phyloP scores from a whole-genome alignment of 2,888 invertebrate genomes.

The Caenorhabditis plicata region DNA sequence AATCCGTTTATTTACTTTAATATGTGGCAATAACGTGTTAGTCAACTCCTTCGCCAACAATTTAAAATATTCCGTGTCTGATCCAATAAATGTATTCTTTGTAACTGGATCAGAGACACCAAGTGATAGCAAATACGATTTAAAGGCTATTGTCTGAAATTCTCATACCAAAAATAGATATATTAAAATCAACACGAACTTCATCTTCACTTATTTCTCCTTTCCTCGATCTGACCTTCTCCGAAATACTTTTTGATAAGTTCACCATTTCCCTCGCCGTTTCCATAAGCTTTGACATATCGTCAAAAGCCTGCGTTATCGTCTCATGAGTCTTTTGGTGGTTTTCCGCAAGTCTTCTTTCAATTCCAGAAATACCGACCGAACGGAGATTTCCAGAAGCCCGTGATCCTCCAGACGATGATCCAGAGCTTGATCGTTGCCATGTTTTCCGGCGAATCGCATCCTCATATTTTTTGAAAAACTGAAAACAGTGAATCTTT shows the following conservation, averaged over 20 bases:
- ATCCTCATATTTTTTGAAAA: conserved; percentile 61
- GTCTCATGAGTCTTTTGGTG: conserved; percentile 87
- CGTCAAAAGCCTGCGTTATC: conserved; percentile 90
- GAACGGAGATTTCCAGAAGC: conserved; percentile 60
- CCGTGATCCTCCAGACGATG: conserved; percentile 59
- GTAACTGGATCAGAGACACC: conserved; percentile 98
- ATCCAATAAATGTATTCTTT: conserved; percentile 79
- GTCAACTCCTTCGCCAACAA: conserved; percentile 84
- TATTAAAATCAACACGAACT: conserved; percentile 54
- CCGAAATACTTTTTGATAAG: conserved; percentile 86
- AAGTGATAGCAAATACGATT: conserved; percentile 90
- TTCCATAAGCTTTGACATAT: conserved; percentile 87
- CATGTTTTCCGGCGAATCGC: conserved; percentile 59
- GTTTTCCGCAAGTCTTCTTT: conserved; percentile 85
- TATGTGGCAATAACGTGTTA: conserved; percentile 78
- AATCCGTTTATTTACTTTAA: conserved; percentile 73
- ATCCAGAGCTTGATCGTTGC: conserved; percentile 60
- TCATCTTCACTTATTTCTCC: conserved; percentile 94
- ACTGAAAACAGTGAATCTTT: conserved; percentile 51
- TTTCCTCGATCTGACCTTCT: conserved; percentile 88
- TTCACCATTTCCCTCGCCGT: conserved; percentile 97
- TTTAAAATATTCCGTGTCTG: conserved; percentile 80
- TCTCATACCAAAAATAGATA: not conserved
- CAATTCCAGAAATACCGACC: conserved; percentile 89
- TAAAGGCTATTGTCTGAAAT: conserved; percentile 83